Evolutionary conservation across 1,140 invertebrate genomes (phyloP).

Genomic region (Pinna nobilis): DNA sequence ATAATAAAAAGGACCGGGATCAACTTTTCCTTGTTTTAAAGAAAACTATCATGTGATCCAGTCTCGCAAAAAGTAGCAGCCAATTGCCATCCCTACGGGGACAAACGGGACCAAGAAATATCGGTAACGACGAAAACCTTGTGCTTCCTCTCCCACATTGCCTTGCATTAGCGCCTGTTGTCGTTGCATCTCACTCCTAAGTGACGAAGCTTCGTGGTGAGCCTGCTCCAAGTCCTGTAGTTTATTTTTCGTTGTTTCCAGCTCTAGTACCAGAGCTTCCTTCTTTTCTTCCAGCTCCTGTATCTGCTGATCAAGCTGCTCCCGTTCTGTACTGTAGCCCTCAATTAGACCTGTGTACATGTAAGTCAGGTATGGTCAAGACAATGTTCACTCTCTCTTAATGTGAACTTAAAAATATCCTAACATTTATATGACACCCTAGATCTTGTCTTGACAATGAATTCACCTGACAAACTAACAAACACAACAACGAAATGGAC

Average conservation of each 20-base stretch:
- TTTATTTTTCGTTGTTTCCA: slow-evolving; percentile 62
- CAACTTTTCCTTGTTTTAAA: no score
- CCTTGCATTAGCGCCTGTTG: slow-evolving; percentile 59
- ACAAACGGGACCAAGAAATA: slow-evolving; percentile 56
- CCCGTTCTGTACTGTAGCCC: slow-evolving; percentile 64
- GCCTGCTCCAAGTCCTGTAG: slow-evolving; percentile 59
- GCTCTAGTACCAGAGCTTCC: slow-evolving; percentile 58
- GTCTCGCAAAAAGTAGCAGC: slow-evolving; percentile 57
- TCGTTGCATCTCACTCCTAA: slow-evolving; percentile 58
- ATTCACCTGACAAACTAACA: no score
- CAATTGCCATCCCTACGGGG: slow-evolving; percentile 60
- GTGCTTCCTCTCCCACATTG: slow-evolving; percentile 65
- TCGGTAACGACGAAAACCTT: slow-evolving; percentile 61
- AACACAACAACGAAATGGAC: no score
- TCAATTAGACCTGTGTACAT: slow-evolving; percentile 66
- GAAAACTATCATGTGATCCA: slow-evolving; percentile 40
- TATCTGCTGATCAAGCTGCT: slow-evolving; percentile 53
- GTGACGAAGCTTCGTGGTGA: slow-evolving; percentile 58
- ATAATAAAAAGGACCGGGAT: no score
- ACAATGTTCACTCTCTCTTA: no score
- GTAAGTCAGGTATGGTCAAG: no score
- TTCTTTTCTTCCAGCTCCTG: slow-evolving; percentile 65
- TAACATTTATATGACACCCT: no score
- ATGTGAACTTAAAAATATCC: no score
- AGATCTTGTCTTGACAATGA: no score